Evolutionary conservation across 2,888 invertebrate genomes (phyloP).

Genomic region (Pardosa pseudoannulata): DNA sequence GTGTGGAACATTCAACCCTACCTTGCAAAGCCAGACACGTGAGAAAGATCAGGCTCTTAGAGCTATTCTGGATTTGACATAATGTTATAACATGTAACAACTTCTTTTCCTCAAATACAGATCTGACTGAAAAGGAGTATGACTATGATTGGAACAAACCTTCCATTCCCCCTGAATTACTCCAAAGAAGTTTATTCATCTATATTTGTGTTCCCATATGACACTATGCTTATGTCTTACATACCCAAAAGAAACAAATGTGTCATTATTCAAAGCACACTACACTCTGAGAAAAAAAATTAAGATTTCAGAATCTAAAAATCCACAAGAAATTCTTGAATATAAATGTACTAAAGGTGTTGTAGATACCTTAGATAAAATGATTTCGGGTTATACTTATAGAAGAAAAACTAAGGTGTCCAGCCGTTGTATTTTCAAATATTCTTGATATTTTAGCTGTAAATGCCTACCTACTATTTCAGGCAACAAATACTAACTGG

Average conservation of each 20-base stretch:
- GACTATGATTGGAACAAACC: background rate
- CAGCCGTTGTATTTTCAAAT: conserved; percentile 16
- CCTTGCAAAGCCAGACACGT: background rate
- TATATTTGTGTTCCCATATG: background rate
- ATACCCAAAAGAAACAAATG: conserved; percentile 12
- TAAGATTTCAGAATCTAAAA: conserved; percentile 7
- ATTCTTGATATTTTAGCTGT: background rate
- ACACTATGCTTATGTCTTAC: conserved; percentile 6
- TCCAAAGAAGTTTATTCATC: background rate
- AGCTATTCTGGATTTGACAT: conserved; percentile 2
- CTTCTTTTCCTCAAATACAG: conserved; percentile 14
- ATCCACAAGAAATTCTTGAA: background rate
- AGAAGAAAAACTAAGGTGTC: background rate
- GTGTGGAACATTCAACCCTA: background rate
- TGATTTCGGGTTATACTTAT: background rate
- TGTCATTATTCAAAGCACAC: conserved; percentile 3
- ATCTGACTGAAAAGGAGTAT: conserved; percentile 2
- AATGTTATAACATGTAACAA: conserved; percentile 13
- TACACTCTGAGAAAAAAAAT: background rate
- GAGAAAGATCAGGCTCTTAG: no score
- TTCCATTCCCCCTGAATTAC: background rate
- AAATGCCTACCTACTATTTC: background rate
- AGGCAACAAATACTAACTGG: background rate
- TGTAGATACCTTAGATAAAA: conserved; percentile 10
- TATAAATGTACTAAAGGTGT: conserved; percentile 11